Conservation (phyloP, 1,140 invertebrate genomes). For the Potamilus streckersoni region DNA sequence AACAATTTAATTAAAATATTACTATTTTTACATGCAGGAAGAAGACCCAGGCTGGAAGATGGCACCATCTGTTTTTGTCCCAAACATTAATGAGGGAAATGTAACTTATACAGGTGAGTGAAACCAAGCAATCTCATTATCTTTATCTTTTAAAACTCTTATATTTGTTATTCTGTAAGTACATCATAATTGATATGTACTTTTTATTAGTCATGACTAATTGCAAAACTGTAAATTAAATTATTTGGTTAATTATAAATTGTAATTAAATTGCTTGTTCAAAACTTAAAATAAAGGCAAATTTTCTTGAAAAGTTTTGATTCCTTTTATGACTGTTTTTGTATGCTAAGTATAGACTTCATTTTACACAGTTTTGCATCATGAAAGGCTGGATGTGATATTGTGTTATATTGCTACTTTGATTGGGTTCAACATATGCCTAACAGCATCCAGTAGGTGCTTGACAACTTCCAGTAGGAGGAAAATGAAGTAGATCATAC, state of each 20-base stretch:
- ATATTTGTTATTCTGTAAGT: neutral
- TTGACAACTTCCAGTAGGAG: too few species aligned
- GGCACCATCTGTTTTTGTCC: slow-evolving; percentile 64
- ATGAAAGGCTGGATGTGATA: too few species aligned
- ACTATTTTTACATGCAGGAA: slow-evolving; percentile 37
- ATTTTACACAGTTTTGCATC: too few species aligned
- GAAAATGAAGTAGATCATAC: too few species aligned
- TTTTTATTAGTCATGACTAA: too few species aligned
- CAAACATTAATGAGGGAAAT: slow-evolving; percentile 57
- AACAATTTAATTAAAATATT: neutral
- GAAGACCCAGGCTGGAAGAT: slow-evolving; percentile 69
- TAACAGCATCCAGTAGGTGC: too few species aligned
- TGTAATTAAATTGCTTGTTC: too few species aligned
- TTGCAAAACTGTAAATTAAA: too few species aligned
- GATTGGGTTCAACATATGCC: too few species aligned
- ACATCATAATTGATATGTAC: neutral
- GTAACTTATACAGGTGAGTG: slow-evolving; percentile 55
- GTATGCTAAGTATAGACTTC: neutral
- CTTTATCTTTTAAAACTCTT: too few species aligned
- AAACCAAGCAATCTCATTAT: neutral
- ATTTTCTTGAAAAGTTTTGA: neutral
- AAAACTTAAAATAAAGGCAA: neutral
- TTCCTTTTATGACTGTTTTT: neutral
- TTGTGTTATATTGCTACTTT: too few species aligned
- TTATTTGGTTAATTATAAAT: neutral